Percentiles rank a stretch among this genome's conserved stretches.
Conservation (phyloP, 2,113 vertebrate genomes). For the Ceuthmochares aereus region DNA sequence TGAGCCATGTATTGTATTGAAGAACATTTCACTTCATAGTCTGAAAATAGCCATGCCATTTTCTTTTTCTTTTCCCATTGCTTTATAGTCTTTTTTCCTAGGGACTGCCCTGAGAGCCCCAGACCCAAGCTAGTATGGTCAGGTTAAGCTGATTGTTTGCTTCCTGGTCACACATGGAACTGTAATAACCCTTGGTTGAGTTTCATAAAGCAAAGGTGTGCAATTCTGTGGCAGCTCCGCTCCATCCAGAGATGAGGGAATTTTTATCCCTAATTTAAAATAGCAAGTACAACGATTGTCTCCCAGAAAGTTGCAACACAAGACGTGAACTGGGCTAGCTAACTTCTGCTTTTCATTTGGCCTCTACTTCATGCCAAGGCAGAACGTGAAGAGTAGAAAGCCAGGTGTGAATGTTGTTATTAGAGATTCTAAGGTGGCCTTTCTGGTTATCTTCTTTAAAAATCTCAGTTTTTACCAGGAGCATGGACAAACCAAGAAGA, state of each 20-base stretch:
- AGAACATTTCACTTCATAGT: neutral
- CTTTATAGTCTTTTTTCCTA: neutral
- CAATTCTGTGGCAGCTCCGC: constrained; percentile 11
- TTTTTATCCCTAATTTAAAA: constrained; percentile 29
- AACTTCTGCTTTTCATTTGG: neutral
- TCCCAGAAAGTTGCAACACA: constrained; percentile 16
- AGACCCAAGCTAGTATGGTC: neutral
- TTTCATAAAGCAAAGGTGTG: constrained; percentile 20
- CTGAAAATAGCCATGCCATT: neutral
- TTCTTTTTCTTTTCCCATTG: neutral
- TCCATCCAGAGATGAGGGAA: constrained; percentile 18
- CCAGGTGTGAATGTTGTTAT: neutral
- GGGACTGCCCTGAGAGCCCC: neutral
- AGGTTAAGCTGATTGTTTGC: constrained; percentile 2
- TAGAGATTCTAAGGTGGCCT: neutral
- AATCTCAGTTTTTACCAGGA: neutral
- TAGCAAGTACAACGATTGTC: rapidly evolving
- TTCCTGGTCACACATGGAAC: neutral
- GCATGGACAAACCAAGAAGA: neutral
- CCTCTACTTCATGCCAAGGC: neutral
- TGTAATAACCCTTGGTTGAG: constrained; percentile 1
- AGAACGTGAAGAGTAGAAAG: neutral
- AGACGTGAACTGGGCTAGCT: neutral
- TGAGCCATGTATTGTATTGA: neutral
- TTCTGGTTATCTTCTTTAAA: neutral